Evolutionary conservation across 2,797 vertebrate species (phyloP).

Genomic region (Atherinosoma microstoma): DNA sequence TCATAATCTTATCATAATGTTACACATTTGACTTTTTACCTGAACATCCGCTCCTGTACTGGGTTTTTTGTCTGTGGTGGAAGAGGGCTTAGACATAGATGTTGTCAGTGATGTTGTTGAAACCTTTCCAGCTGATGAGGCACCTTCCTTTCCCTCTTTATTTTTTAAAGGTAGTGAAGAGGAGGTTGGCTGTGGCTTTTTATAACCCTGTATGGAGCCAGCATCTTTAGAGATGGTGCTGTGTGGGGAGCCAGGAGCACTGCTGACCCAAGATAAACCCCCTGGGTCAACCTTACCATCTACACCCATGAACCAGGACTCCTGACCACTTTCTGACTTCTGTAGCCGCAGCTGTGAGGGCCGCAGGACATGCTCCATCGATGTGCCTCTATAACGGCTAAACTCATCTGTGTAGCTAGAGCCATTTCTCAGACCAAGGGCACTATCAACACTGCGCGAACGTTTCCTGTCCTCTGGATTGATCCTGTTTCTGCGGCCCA

Average conservation of each 20-base stretch:
- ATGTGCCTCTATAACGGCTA: slow-evolving; percentile 83
- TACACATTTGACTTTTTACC: slow-evolving; percentile 59
- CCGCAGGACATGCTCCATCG: slow-evolving; percentile 88
- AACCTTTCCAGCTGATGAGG: slow-evolving; percentile 49
- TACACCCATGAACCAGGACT: slow-evolving; percentile 51
- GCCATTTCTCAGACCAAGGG: slow-evolving; percentile 77
- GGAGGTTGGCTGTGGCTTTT: slow-evolving; percentile 56
- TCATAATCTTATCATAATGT: neutral
- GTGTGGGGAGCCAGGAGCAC: slow-evolving; percentile 78
- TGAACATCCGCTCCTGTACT: slow-evolving; percentile 70
- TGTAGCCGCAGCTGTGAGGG: slow-evolving; percentile 88
- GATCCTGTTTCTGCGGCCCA: slow-evolving; percentile 90
- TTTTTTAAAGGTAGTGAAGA: slow-evolving; percentile 62
- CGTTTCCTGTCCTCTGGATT: slow-evolving; percentile 92
- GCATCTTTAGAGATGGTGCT: slow-evolving; percentile 64
- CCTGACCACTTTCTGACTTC: slow-evolving; percentile 65
- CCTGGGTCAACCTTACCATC: slow-evolving; percentile 70
- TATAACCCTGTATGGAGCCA: slow-evolving; percentile 66
- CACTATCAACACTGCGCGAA: slow-evolving; percentile 93
- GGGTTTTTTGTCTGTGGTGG: slow-evolving; percentile 51
- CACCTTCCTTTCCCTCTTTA: slow-evolving; percentile 53
- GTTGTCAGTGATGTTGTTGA: slow-evolving; percentile 48
- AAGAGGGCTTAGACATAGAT: slow-evolving; percentile 57
- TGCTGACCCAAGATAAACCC: slow-evolving; percentile 53
- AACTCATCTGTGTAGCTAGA: slow-evolving; percentile 79